Percentiles rank a stretch among this genome's conserved stretches.
These are phyloP conservation scores for Antigone vipio DNA, from an alignment of 2,113 vertebrate genomes.

Conservation along the genomic window DNA sequence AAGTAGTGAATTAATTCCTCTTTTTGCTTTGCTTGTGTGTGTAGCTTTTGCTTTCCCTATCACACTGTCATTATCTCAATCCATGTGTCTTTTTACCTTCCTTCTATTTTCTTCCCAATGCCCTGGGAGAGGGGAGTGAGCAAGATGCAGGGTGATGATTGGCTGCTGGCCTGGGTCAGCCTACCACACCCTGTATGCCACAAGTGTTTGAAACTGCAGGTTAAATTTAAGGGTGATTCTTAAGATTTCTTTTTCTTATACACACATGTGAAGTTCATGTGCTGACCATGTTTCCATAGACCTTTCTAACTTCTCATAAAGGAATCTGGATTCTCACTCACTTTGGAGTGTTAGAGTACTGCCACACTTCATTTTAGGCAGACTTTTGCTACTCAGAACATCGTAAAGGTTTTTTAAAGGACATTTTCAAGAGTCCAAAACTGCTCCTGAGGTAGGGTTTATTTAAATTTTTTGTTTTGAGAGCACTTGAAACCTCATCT, in stretches of 20 bases:
- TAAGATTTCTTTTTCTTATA: background rate
- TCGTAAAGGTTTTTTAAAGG: background rate
- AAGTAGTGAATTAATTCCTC: too few relatives aligned
- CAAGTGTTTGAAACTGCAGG: background rate
- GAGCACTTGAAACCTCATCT: background rate
- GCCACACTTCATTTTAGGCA: background rate
- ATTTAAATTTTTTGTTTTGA: background rate
- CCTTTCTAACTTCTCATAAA: background rate
- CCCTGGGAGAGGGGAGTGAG: background rate
- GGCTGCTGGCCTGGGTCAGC: background rate
- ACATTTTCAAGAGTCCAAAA: background rate
- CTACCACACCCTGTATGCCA: background rate
- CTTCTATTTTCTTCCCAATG: background rate
- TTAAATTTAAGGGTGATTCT: background rate
- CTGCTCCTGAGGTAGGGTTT: background rate
- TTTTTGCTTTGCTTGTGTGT: too few relatives aligned
- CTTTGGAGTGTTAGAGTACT: background rate
- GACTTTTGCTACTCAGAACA: background rate
- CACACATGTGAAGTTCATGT: background rate
- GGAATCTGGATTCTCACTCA: background rate
- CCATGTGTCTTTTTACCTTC: background rate
- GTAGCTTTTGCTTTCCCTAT: too few relatives aligned
- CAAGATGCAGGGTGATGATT: background rate
- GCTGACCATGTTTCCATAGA: background rate
- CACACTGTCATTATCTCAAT: background rate